Evolutionary conservation across 53 echinoderm and acorn worm species (phyloP).

Genomic region (Antedon mediterranea): DNA sequence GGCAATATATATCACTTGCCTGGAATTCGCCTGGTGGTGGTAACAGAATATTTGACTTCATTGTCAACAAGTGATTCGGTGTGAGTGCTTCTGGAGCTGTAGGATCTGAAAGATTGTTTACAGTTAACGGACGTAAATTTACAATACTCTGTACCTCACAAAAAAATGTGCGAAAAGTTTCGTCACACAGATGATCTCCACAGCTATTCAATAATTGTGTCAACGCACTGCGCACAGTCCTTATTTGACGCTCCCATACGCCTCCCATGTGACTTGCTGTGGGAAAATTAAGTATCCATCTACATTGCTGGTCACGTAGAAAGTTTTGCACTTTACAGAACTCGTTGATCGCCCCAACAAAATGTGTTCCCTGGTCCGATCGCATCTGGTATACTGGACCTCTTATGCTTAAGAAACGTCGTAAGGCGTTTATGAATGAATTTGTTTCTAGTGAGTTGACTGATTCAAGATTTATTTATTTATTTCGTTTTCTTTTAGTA

Average conservation of each 20-base stretch:
- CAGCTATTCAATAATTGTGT: neutral
- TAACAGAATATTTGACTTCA: neutral
- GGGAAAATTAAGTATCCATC: neutral
- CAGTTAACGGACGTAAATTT: neutral
- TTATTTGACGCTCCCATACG: neutral
- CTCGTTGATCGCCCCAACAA: neutral
- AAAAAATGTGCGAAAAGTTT: neutral
- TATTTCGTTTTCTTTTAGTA: too few species aligned
- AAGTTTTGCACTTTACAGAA: neutral
- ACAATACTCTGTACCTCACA: neutral
- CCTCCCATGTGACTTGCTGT: neutral
- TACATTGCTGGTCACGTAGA: neutral
- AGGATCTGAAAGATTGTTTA: neutral
- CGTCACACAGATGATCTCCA: neutral
- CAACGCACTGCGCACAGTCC: constrained; percentile 1
- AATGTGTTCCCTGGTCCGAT: neutral
- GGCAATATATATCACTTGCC: neutral
- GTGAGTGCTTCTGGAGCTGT: neutral
- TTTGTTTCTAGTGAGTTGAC: neutral
- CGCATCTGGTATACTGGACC: neutral
- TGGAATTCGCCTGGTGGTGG: neutral
- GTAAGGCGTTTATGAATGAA: neutral
- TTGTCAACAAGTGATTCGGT: neutral
- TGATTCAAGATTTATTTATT: too few species aligned
- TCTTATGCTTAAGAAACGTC: neutral